Percentiles rank a stretch among this genome's conserved stretches.
These are phyloP conservation scores for Talpa occidentalis DNA, from an alignment of 2,113 vertebrate species.

Conservation along the genomic window DNA sequence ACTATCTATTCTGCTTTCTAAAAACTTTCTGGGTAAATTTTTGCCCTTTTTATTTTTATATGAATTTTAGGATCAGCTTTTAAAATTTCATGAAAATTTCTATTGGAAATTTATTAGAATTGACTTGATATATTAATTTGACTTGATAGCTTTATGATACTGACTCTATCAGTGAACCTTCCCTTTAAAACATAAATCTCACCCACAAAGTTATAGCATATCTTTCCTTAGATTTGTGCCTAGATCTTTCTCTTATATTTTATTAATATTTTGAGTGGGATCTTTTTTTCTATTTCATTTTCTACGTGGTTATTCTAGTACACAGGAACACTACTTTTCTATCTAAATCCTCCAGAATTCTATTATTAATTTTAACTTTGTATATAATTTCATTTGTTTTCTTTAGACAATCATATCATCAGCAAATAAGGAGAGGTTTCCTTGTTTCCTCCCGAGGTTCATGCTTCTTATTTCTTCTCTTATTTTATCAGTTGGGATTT, in stretches of 20 bases:
- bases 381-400: not conserved
- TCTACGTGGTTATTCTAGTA: not conserved
- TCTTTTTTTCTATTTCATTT: not conserved
- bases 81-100: conserved; percentile 4
- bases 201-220: not conserved
- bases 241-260: not conserved
- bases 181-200: not conserved
- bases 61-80: not conserved
- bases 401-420: not conserved
- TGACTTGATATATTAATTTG: not conserved
- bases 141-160: not conserved
- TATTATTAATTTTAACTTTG: not conserved
- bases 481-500: not conserved
- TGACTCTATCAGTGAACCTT: not conserved
- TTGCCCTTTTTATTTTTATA: not conserved
- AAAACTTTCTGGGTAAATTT: not conserved
- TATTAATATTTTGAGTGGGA: not conserved
- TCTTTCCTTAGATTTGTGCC: not conserved
- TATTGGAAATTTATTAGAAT: conserved; percentile 12
- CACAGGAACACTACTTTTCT: not conserved
- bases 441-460: not conserved
- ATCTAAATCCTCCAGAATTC: not conserved
- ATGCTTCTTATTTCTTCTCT: not conserved
- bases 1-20: not conserved
- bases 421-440: not conserved